Percentiles rank a stretch among this genome's conserved stretches.
Conservation (phyloP, 2,797 vertebrate species). For the Sternarchorhynchus goeldii region DNA sequence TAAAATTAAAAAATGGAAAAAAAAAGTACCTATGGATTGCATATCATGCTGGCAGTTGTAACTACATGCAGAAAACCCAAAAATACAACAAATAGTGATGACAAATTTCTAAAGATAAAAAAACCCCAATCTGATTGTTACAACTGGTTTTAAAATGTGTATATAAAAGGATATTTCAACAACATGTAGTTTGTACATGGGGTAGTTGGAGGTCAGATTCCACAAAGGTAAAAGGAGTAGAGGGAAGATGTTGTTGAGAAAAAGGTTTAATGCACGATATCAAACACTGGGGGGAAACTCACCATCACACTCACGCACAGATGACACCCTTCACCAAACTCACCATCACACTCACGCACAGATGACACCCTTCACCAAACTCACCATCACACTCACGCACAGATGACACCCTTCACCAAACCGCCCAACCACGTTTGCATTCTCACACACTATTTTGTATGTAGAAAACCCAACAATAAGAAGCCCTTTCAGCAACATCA, state of each 20-base stretch:
- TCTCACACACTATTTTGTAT: slow-evolving; percentile 47
- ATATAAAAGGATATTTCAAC: slow-evolving; percentile 58
- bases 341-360: slow-evolving; percentile 9
- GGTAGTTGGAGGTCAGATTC: slow-evolving; percentile 54
- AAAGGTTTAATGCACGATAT: slow-evolving; percentile 51
- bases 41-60: slow-evolving; percentile 83
- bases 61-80: slow-evolving; percentile 82
- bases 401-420: slow-evolving; percentile 19
- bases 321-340: not conserved
- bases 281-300: slow-evolving; percentile 18
- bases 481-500: slow-evolving; percentile 67
- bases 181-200: slow-evolving; percentile 62
- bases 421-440: not conserved
- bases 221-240: slow-evolving; percentile 2
- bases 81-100: slow-evolving; percentile 68
- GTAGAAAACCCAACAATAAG: slow-evolving; percentile 57
- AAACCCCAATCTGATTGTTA: slow-evolving; percentile 50
- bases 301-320: not conserved
- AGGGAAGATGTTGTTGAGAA: slow-evolving; percentile 33
- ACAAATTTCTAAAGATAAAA: slow-evolving; percentile 47
- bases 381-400: slow-evolving; percentile 20
- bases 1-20: slow-evolving; percentile 66
- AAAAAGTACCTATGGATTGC: slow-evolving; percentile 87
- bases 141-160: slow-evolving; percentile 49
- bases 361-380: not conserved